A percentile compares a stretch with the other conserved stretches of the same genome.
These are phyloP conservation scores for Actinopyga echinites DNA, from an alignment of 53 echinoderm and acorn worm genomes.

Conservation along the genomic window DNA sequence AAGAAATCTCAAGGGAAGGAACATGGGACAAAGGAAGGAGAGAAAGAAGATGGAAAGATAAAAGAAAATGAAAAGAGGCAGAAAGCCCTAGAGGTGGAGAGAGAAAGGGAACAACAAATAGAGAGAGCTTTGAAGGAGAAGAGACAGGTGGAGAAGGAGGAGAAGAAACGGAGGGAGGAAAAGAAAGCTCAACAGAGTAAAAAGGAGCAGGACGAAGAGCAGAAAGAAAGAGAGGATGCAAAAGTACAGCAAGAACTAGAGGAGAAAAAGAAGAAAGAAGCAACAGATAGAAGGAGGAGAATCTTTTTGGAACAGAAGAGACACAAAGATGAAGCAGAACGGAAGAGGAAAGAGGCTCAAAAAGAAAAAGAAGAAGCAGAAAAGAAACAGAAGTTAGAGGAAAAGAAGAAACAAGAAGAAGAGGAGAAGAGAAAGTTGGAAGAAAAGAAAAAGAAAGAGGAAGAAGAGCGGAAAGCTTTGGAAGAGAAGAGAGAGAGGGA, in stretches of 20 bases:
- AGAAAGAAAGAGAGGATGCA: constrained; percentile 33
- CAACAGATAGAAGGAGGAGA: constrained; percentile 25
- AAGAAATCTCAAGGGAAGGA: not conserved
- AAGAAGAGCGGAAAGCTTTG: not conserved
- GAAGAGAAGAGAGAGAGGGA: not conserved
- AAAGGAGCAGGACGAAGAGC: constrained; percentile 16
- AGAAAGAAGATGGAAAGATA: not conserved
- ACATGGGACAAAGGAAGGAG: not conserved
- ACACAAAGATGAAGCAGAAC: constrained; percentile 29
- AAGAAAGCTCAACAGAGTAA: not conserved
- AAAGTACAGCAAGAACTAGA: constrained; percentile 25
- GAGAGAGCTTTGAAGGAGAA: constrained; percentile 30
- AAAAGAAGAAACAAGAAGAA: constrained; percentile 38
- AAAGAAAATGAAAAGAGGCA: constrained; percentile 11
- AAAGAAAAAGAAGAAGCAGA: constrained; percentile 25
- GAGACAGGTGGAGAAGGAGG: constrained; percentile 26
- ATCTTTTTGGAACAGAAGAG: constrained; percentile 26
- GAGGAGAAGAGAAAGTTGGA: constrained; percentile 34
- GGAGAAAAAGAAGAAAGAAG: constrained; percentile 40
- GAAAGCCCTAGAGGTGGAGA: constrained; percentile 40
- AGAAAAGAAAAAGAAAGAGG: constrained; percentile 16
- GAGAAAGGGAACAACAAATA: not conserved
- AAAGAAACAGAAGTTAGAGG: constrained; percentile 25
- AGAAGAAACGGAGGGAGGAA: constrained; percentile 30
- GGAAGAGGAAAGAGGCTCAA: constrained; percentile 33